These are phyloP conservation scores for Drosophila kepulauana DNA, from an alignment of 1,140 invertebrate species.

Conservation along the genomic window DNA sequence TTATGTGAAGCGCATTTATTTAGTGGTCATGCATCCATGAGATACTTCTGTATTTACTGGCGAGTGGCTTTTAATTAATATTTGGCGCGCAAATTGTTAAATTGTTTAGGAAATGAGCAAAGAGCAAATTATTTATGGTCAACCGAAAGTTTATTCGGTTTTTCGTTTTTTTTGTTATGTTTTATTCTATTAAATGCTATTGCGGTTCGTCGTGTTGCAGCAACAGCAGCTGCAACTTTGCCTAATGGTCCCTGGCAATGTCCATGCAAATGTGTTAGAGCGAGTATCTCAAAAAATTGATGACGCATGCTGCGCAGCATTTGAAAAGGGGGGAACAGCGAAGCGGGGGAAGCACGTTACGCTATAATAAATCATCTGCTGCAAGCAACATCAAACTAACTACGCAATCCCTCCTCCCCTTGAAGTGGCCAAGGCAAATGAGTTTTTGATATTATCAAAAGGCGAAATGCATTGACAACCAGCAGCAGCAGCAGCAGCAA, in stretches of 20 bases:
- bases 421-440: conserved; percentile 69
- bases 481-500: conserved; percentile 31
- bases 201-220: conserved; percentile 65
- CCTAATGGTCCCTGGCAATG: conserved; percentile 73
- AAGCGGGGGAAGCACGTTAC: not conserved
- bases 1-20: conserved; percentile 80
- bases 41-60: conserved; percentile 38
- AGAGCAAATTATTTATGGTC: conserved; percentile 65
- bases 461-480: conserved; percentile 80
- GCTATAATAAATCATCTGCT: conserved; percentile 75
- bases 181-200: conserved; percentile 53
- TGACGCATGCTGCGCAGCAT: conserved; percentile 63
- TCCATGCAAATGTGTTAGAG: conserved; percentile 66
- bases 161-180: not conserved
- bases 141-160: conserved; percentile 8
- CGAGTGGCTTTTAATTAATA: conserved; percentile 76
- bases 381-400: conserved; percentile 50
- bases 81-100: conserved; percentile 61
- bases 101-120: conserved; percentile 64
- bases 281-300: conserved; percentile 72
- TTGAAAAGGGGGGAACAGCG: not conserved
- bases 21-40: conserved; percentile 66
- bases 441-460: conserved; percentile 82
- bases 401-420: conserved; percentile 27
- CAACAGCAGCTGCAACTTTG: conserved; percentile 50